These are phyloP conservation scores for Anhinga anhinga DNA, from an alignment of 2,113 vertebrate genomes.

Conservation along the genomic window DNA sequence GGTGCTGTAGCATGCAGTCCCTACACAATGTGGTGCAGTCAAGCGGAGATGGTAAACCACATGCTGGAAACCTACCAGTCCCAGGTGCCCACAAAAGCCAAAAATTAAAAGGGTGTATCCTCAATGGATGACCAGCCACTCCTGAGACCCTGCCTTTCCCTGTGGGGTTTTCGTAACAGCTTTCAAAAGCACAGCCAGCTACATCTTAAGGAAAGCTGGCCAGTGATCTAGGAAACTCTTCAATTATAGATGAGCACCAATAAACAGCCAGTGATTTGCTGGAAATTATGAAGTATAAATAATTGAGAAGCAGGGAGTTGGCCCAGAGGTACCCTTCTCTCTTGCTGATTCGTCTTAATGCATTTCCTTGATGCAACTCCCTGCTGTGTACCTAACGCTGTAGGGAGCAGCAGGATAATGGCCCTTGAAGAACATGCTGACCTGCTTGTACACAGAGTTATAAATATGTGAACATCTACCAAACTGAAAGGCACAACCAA, in stretches of 20 bases:
- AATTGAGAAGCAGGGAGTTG: conserved; percentile 75
- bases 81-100: conserved; percentile 78
- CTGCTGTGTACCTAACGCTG: conserved; percentile 15
- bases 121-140: conserved; percentile 73
- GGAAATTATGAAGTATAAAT: conserved; percentile 82
- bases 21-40: not conserved
- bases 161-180: conserved; percentile 66
- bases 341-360: conserved; percentile 76
- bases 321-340: conserved; percentile 66
- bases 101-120: conserved; percentile 81
- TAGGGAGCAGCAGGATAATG: conserved; percentile 48
- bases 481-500: not conserved
- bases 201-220: conserved; percentile 75
- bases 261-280: conserved; percentile 80
- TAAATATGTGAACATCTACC: not conserved
- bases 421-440: conserved; percentile 68
- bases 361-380: conserved; percentile 75
- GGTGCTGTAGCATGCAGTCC: not conserved
- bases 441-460: not conserved
- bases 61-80: conserved; percentile 72
- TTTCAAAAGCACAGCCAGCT: conserved; percentile 65
- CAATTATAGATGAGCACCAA: conserved; percentile 81
- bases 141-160: conserved; percentile 69
- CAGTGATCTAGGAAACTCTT: conserved; percentile 76
- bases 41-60: conserved; percentile 73